A percentile compares a stretch with the other conserved stretches of the same genome.
Evolutionary conservation across 1,140 invertebrate species (phyloP).

Genomic region (Argopecten irradians): DNA sequence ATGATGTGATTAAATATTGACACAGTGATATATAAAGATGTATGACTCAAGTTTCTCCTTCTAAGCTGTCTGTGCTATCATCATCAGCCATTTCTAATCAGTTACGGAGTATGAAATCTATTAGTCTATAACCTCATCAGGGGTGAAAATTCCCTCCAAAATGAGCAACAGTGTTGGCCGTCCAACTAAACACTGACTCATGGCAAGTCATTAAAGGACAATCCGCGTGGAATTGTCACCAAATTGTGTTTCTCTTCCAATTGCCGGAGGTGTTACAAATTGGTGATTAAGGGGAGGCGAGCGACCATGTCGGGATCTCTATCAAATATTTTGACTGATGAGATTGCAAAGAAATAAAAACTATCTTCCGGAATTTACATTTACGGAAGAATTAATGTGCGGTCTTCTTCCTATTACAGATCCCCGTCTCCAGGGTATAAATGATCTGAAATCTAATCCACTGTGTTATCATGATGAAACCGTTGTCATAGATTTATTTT

Average conservation of each 20-base stretch:
- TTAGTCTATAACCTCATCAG: background rate
- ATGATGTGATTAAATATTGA: too few species aligned
- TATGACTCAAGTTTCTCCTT: constrained; percentile 14
- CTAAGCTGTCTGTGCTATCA: background rate
- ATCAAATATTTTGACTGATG: constrained; percentile 23
- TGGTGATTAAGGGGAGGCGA: constrained; percentile 14
- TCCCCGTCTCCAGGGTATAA: background rate
- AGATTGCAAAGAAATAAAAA: background rate
- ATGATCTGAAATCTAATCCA: background rate
- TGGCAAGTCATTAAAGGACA: constrained; percentile 7
- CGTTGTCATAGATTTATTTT: background rate
- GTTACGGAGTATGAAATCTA: background rate
- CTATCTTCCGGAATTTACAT: background rate
- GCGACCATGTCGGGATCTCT: constrained; percentile 1
- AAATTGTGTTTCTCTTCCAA: constrained; percentile 13
- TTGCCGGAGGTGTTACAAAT: constrained; percentile 1
- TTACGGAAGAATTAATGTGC: constrained; percentile 4
- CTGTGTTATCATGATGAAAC: background rate
- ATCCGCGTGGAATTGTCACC: background rate
- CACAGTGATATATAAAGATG: background rate
- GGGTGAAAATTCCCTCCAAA: background rate
- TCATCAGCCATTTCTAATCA: background rate
- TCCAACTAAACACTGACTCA: background rate
- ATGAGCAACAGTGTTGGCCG: background rate
- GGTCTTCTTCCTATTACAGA: constrained; percentile 6